phyloP scores from a whole-genome alignment of 2,113 vertebrate species.

The Coptodon bakossiorum region DNA sequence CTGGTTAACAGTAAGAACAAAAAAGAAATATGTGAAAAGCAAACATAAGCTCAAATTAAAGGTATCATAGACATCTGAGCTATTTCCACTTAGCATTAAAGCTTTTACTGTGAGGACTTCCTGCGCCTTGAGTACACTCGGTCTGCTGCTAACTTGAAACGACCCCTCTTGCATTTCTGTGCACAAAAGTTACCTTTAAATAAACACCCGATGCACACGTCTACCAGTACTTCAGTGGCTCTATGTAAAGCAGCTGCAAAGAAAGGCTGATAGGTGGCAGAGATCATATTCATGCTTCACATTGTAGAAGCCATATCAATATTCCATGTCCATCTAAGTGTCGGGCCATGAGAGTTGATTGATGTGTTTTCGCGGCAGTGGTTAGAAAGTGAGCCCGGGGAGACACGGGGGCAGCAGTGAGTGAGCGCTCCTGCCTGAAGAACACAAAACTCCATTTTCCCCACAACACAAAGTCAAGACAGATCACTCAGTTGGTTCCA shows the following conservation, averaged over 20 bases:
- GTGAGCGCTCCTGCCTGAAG: conserved; percentile 19
- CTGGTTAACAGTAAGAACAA: background rate
- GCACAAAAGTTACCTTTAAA: conserved; percentile 15
- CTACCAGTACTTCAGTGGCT: background rate
- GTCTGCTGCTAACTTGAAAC: background rate
- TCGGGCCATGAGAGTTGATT: conserved; percentile 58
- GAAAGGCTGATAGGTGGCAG: conserved; percentile 40
- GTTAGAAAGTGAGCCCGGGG: conserved; percentile 46
- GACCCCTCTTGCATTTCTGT: conserved; percentile 7
- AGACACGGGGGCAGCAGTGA: conserved; percentile 38
- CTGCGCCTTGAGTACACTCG: background rate
- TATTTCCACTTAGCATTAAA: background rate
- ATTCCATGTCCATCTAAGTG: conserved; percentile 46
- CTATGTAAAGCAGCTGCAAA: conserved; percentile 31
- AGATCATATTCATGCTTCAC: conserved; percentile 53
- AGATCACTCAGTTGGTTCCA: conserved; percentile 19
- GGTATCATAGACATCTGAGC: background rate
- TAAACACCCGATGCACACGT: background rate
- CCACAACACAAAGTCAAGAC: conserved; percentile 43
- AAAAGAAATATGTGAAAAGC: background rate
- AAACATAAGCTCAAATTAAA: background rate
- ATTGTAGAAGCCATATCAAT: conserved; percentile 59
- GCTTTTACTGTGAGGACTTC: background rate
- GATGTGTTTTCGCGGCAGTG: conserved; percentile 52
- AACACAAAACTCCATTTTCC: conserved; percentile 46